Percentiles rank a stretch among this genome's conserved stretches.
Evolutionary conservation across 2,113 vertebrate species (phyloP).

Genomic region (Onychostruthus taczanowskii): DNA sequence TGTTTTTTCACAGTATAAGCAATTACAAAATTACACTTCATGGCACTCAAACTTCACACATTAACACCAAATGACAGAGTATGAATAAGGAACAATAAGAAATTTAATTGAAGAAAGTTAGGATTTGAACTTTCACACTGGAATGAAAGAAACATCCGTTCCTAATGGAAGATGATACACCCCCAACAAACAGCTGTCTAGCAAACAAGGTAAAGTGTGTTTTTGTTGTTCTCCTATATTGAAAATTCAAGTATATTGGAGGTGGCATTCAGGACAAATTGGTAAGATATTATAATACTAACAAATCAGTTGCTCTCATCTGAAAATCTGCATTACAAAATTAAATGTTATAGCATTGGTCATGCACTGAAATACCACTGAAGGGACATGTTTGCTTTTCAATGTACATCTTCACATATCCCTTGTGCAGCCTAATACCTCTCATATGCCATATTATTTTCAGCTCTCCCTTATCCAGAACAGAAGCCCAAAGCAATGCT

Average conservation of each 20-base stretch:
- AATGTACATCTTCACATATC: neutral
- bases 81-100: neutral
- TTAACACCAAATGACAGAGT: constrained; percentile 25
- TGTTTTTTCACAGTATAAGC: constrained; percentile 19
- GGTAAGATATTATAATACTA: neutral
- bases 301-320: neutral
- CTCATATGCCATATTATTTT: neutral
- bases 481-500: neutral
- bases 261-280: constrained; percentile 4
- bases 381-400: neutral
- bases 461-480: neutral
- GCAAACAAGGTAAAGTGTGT: constrained; percentile 17
- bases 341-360: neutral
- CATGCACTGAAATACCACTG: neutral
- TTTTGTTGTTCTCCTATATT: constrained; percentile 10
- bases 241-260: neutral
- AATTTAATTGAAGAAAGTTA: constrained; percentile 43
- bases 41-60: neutral
- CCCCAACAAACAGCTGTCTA: neutral
- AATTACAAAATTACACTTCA: constrained; percentile 58
- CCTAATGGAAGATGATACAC: neutral
- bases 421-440: neutral
- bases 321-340: neutral
- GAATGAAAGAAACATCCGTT: neutral
- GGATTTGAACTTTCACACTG: neutral